Percentiles rank a stretch among this genome's conserved stretches.
Conservation (phyloP, 2,113 vertebrate species). For the Pedionomus torquatus region DNA sequence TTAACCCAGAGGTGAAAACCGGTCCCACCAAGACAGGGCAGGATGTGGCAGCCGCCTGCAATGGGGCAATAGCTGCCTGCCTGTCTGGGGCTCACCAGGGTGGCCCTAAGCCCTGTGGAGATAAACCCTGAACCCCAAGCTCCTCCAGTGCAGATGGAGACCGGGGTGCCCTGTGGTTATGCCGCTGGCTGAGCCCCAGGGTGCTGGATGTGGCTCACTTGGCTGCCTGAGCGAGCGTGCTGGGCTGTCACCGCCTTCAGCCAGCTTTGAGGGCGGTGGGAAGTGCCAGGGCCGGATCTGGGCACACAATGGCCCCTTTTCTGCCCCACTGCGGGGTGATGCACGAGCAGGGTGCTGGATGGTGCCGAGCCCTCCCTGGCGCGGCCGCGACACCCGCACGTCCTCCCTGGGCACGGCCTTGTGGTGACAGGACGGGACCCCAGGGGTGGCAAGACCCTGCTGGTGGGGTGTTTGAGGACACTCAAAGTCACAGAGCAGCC, state of each 20-base stretch:
- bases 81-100: not conserved
- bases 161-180: fast-evolving
- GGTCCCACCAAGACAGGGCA: fast-evolving
- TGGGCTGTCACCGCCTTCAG: not conserved
- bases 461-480: fast-evolving
- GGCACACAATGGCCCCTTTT: not conserved
- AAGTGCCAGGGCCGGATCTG: not conserved
- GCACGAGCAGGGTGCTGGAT: fast-evolving
- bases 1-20: fast-evolving
- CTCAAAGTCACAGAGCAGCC: fast-evolving
- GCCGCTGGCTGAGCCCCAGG: fast-evolving
- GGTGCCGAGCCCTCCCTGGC: not conserved
- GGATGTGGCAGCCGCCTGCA: not conserved
- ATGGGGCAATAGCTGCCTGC: not conserved
- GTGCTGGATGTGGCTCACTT: fast-evolving
- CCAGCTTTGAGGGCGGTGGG: not conserved
- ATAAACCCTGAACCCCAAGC: not conserved
- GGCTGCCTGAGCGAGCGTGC: fast-evolving
- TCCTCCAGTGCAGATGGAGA: fast-evolving
- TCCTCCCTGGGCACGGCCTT: not conserved
- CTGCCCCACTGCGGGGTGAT: not conserved
- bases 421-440: not conserved
- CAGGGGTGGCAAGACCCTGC: not conserved
- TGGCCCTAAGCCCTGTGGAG: not conserved
- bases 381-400: fast-evolving